Percentiles rank a stretch among this genome's conserved stretches.
These are phyloP conservation scores for Aleiodes alternator DNA, from an alignment of 2,888 invertebrate species.

Conservation along the genomic window DNA sequence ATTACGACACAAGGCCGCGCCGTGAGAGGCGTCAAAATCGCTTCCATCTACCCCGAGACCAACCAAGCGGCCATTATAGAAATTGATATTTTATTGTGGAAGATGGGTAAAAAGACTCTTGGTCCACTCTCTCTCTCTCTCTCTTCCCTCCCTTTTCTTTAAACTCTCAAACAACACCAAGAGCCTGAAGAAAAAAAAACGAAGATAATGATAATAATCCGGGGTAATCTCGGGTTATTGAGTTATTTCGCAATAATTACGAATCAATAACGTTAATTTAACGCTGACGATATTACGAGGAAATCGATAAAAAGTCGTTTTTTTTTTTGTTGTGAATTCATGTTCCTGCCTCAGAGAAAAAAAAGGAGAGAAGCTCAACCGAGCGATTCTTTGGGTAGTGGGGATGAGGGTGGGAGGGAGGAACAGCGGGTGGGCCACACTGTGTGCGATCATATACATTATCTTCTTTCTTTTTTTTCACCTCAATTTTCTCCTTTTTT, in stretches of 20 bases:
- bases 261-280: slow-evolving; percentile 70
- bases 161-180: slow-evolving; percentile 4
- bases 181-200: not conserved
- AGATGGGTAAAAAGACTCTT: slow-evolving; percentile 42
- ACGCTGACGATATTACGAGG: slow-evolving; percentile 48
- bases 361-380: not conserved
- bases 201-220: not conserved
- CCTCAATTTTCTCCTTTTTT: slow-evolving; percentile 28
- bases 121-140: slow-evolving; percentile 47
- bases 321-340: not conserved
- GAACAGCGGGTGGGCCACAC: slow-evolving; percentile 29
- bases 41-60: slow-evolving; percentile 37
- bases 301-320: not conserved
- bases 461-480: slow-evolving; percentile 38
- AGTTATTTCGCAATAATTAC: slow-evolving; percentile 71
- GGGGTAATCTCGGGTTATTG: slow-evolving; percentile 66
- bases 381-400: not conserved
- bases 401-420: not conserved
- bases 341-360: not conserved
- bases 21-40: slow-evolving; percentile 69
- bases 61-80: slow-evolving; percentile 67
- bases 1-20: slow-evolving; percentile 65
- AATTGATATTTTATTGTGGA: slow-evolving; percentile 74
- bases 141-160: slow-evolving; percentile 41
- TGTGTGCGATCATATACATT: slow-evolving; percentile 43